Conservation (phyloP, 2,113 vertebrate species). For the Tricholaema leucomelas region DNA sequence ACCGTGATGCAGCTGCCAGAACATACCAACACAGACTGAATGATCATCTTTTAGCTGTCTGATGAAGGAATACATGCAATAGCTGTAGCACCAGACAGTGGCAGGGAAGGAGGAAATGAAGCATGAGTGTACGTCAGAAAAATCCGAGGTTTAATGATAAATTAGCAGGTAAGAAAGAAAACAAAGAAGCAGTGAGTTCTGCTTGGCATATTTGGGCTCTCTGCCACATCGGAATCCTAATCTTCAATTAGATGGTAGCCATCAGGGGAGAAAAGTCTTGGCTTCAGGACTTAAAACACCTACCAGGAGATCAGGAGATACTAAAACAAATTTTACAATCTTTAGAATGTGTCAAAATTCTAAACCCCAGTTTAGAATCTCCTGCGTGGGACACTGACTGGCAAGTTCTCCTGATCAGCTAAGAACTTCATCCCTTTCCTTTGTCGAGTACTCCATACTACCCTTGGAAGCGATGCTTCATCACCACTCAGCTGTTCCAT, state of each 20-base stretch:
- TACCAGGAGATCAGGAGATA: background rate
- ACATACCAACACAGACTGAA: background rate
- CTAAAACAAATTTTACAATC: no score
- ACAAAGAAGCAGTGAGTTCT: background rate
- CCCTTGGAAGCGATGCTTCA: background rate
- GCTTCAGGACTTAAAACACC: background rate
- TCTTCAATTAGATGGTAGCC: background rate
- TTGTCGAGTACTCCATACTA: background rate
- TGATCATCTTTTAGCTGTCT: background rate
- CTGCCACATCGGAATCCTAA: background rate
- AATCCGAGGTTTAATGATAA: constrained; percentile 2
- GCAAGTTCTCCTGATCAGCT: background rate
- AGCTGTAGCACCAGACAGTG: background rate
- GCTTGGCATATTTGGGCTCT: background rate
- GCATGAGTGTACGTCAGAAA: background rate
- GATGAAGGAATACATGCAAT: background rate
- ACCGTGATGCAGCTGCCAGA: background rate
- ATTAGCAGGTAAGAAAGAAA: background rate
- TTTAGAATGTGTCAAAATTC: no score
- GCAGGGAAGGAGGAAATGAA: background rate
- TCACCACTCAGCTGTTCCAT: background rate
- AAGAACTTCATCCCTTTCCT: background rate
- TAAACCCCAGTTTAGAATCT: background rate
- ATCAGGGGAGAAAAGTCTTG: background rate
- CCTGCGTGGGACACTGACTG: background rate